Evolutionary conservation across 2,113 vertebrate species (phyloP).

Genomic region (Neofelis nebulosa): DNA sequence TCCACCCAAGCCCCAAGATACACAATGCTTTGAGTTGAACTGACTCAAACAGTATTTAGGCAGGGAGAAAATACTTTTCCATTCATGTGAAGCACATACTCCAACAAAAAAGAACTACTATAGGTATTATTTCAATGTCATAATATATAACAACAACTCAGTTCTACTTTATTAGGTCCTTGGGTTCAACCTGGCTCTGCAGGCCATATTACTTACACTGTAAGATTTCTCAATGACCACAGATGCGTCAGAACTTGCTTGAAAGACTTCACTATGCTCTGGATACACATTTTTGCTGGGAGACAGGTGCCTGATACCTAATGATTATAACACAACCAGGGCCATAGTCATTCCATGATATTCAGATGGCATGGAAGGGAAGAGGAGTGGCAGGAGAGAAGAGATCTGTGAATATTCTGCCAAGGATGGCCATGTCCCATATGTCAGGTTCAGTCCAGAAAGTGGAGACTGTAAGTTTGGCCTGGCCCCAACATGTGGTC

Average conservation of each 20-base stretch:
- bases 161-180: neutral
- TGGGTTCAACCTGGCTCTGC: neutral
- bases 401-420: neutral
- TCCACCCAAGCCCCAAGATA: neutral
- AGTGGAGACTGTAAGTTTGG: neutral
- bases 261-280: slow-evolving; percentile 47
- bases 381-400: neutral
- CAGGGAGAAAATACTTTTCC: neutral
- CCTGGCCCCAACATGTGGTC: neutral
- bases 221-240: slow-evolving; percentile 51
- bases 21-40: neutral
- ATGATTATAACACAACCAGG: slow-evolving; percentile 47
- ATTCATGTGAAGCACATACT: neutral
- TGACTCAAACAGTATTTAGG: neutral
- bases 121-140: neutral
- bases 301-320: slow-evolving; percentile 73
- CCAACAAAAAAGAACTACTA: neutral
- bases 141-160: neutral
- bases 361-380: neutral
- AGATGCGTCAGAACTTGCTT: slow-evolving; percentile 34
- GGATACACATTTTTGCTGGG: slow-evolving; percentile 56
- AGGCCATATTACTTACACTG: slow-evolving; percentile 68
- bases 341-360: neutral
- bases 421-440: neutral
- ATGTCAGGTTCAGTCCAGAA: neutral